Evolutionary conservation across 1,140 invertebrate species (phyloP).

Genomic region (Muscidifurax raptorellus): DNA sequence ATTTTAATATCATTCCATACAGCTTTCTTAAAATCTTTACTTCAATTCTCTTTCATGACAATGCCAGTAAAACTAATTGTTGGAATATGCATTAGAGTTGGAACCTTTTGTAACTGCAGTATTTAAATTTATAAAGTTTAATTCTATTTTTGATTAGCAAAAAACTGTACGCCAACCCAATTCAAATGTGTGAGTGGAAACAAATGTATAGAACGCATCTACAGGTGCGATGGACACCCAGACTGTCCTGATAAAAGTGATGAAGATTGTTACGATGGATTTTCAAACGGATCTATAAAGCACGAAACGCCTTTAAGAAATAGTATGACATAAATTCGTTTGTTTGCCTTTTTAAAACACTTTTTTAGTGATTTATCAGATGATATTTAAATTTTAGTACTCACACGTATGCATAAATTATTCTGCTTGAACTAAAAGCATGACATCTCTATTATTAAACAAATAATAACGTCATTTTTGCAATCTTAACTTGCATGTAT

Average conservation of each 20-base stretch:
- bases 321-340: constrained; percentile 69
- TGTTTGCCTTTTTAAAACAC: constrained; percentile 49
- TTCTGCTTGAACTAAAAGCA: constrained; percentile 35
- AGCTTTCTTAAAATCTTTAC: too few relatives aligned
- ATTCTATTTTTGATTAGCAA: constrained; percentile 59
- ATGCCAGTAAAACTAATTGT: too few relatives aligned
- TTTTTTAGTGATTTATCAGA: not conserved
- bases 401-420: constrained; percentile 19
- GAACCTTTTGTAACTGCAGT: not conserved
- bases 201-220: constrained; percentile 75
- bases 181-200: constrained; percentile 76
- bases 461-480: constrained; percentile 1
- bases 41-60: too few relatives aligned
- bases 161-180: constrained; percentile 73
- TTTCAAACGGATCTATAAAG: constrained; percentile 67
- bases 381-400: not conserved
- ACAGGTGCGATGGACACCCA: constrained; percentile 81
- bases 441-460: constrained; percentile 21
- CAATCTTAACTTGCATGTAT: constrained; percentile 17
- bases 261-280: constrained; percentile 75
- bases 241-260: constrained; percentile 87
- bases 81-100: not conserved
- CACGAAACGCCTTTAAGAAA: constrained; percentile 62
- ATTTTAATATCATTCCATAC: not conserved
- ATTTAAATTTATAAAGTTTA: not conserved